Evolutionary conservation across 2,888 invertebrate species (phyloP), one percentile per base, ranked within the genome.

Genomic region (Noctuana brunneofusca): DNA sequence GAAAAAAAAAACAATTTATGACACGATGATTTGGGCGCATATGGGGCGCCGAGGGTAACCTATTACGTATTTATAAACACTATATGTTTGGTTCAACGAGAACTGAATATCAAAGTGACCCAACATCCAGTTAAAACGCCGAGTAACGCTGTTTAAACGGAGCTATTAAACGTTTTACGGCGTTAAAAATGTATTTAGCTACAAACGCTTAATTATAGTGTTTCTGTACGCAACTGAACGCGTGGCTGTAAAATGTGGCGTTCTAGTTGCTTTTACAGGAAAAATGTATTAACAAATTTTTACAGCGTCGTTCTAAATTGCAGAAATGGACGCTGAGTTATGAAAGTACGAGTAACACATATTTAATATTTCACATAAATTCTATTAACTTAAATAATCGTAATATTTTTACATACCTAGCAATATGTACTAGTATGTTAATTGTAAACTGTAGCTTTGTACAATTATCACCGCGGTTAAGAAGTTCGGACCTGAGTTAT

Each of bases 251-350:
- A 53, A 59, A 53, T 12, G 30, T 16, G 52, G 43, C 12, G 53
- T 46, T 46, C 59, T 32, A 48, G 43, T 59, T 43, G 11, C 16
- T 22, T 46, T 53, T 16, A 53, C 52, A 43, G 43, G 59, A 60
- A 60, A 59, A 60, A 22, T 32, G 50, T 41, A 60, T 22, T 46
- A 54, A 60, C 46, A 27, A 48, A 46, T 22, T 46, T 53, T 60
- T 41, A 53, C 32, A 14, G 6, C 43, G 32, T 18, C 30, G 27
- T 43, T 38, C 38, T 30, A 12, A 24, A 58, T 49, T 9, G 48
- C 58, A 20, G 24, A 49, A 38, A 49, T 27, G 22, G 49, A 4
- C 12, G 6, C n/a, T 20, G 4, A 22, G n/a, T 49, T 58, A 58
- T 27, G 11, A 50, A 38, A 38, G 16, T n/a, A n/a, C n/a, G n/a